Conservation (phyloP, 1,140 invertebrate species). For the Aphis craccivora region DNA sequence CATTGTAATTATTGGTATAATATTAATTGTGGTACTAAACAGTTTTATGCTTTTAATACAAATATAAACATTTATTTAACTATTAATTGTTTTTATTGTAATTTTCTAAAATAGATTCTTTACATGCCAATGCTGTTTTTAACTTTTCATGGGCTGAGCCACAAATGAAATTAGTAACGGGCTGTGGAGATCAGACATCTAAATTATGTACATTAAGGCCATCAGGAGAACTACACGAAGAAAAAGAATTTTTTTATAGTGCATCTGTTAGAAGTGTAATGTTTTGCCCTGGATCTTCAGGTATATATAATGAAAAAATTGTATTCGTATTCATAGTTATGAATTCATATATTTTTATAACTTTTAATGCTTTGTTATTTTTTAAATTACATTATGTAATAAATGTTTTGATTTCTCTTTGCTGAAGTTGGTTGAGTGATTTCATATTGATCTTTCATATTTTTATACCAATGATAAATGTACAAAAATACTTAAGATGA, state of each 20-base stretch:
- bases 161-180: slow-evolving; percentile 40
- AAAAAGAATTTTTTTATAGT: neutral
- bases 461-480: neutral
- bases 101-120: neutral
- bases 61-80: neutral
- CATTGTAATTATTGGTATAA: neutral
- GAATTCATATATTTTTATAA: neutral
- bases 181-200: slow-evolving; percentile 7
- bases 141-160: slow-evolving; percentile 45
- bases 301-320: neutral
- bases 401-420: neutral
- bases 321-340: neutral
- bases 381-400: no score
- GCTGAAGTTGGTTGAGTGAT: neutral
- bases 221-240: neutral
- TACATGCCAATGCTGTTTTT: slow-evolving; percentile 36
- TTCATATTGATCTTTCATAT: neutral
- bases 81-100: neutral
- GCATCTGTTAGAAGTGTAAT: slow-evolving; percentile 47
- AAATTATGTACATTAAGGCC: neutral
- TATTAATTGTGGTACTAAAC: neutral
- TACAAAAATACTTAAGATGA: neutral
- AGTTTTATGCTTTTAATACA: neutral
- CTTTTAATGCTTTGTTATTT: no score
- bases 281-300: slow-evolving; percentile 25